phyloP scores from a whole-genome alignment of 2,797 vertebrate species.

The Megalops cyprinoides region DNA sequence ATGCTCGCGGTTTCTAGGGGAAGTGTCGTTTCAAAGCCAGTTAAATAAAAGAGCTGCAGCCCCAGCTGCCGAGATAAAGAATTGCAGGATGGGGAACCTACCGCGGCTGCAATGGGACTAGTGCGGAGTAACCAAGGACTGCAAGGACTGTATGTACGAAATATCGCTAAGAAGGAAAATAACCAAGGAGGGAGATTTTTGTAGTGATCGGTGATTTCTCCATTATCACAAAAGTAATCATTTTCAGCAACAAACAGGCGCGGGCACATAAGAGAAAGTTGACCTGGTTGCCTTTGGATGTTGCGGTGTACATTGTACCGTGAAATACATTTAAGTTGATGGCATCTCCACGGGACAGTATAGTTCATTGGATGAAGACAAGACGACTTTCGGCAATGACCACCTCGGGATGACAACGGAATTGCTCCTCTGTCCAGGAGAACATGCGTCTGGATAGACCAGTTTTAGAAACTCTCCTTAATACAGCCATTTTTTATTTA shows the following conservation, averaged over 20 bases:
- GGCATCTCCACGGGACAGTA: slow-evolving; percentile 41
- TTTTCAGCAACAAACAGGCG: slow-evolving; percentile 45
- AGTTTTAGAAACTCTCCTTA: slow-evolving; percentile 46
- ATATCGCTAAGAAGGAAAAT: slow-evolving; percentile 27
- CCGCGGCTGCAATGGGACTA: slow-evolving; percentile 61
- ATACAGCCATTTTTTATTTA: slow-evolving; percentile 8
- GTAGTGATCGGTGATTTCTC: slow-evolving; percentile 54
- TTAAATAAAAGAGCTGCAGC: slow-evolving; percentile 66
- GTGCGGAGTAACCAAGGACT: slow-evolving; percentile 55
- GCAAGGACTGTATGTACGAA: slow-evolving; percentile 48
- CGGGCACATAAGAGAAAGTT: slow-evolving; percentile 69
- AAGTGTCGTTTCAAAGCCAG: slow-evolving; percentile 66
- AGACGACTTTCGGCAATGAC: slow-evolving; percentile 45
- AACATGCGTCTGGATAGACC: slow-evolving; percentile 41
- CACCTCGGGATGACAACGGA: slow-evolving; percentile 56
- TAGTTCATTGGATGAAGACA: slow-evolving; percentile 38
- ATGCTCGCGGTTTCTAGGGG: slow-evolving; percentile 49
- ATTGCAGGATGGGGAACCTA: slow-evolving; percentile 68
- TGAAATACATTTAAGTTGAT: slow-evolving; percentile 44
- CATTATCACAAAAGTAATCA: slow-evolving; percentile 15
- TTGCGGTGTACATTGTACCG: slow-evolving; percentile 50
- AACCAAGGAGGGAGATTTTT: slow-evolving; percentile 16
- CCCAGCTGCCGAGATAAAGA: slow-evolving; percentile 53
- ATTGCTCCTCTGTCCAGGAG: slow-evolving; percentile 50
- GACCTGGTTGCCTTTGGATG: slow-evolving; percentile 77